phyloP scores from a whole-genome alignment of 2,113 vertebrate species.

The Sebastes schlegelii region DNA sequence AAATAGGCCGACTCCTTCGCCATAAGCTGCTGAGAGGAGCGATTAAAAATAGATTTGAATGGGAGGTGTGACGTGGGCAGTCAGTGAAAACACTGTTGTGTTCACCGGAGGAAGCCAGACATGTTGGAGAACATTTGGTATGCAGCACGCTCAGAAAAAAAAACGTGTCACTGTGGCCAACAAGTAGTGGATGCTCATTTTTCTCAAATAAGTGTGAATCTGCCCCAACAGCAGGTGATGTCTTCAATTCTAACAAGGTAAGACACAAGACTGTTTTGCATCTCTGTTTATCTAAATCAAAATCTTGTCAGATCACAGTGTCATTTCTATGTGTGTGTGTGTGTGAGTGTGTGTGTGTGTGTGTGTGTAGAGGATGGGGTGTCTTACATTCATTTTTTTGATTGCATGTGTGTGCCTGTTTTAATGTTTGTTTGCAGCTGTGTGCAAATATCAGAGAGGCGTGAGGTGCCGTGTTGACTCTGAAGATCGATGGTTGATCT shows the following conservation, averaged over 20 bases:
- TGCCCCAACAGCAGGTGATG: conserved; percentile 36
- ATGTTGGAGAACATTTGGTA: conserved; percentile 76
- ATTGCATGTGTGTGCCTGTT: conserved; percentile 37
- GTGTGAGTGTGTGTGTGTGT: conserved; percentile 7
- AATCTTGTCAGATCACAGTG: conserved; percentile 32
- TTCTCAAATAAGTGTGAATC: conserved; percentile 9
- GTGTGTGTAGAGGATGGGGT: background rate
- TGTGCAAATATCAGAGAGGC: conserved; percentile 72
- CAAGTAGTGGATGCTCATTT: conserved; percentile 52
- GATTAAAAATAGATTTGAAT: conserved; percentile 69
- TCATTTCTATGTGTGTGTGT: conserved; percentile 25
- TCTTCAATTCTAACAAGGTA: conserved; percentile 55
- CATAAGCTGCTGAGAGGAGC: conserved; percentile 58
- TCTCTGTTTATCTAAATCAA: conserved; percentile 49
- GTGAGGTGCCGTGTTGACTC: conserved; percentile 69
- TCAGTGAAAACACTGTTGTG: conserved; percentile 59
- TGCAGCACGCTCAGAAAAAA: conserved; percentile 39
- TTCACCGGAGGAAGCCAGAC: conserved; percentile 72
- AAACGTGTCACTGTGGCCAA: conserved; percentile 40
- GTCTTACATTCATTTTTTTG: conserved; percentile 8
- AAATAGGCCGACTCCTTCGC: conserved; percentile 52
- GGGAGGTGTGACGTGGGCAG: conserved; percentile 79
- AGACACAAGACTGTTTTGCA: conserved; percentile 47
- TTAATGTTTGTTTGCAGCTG: conserved; percentile 62
- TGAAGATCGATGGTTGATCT: conserved; percentile 75